Conservation (phyloP, 2,113 vertebrate genomes). For the Elanoides forficatus region DNA sequence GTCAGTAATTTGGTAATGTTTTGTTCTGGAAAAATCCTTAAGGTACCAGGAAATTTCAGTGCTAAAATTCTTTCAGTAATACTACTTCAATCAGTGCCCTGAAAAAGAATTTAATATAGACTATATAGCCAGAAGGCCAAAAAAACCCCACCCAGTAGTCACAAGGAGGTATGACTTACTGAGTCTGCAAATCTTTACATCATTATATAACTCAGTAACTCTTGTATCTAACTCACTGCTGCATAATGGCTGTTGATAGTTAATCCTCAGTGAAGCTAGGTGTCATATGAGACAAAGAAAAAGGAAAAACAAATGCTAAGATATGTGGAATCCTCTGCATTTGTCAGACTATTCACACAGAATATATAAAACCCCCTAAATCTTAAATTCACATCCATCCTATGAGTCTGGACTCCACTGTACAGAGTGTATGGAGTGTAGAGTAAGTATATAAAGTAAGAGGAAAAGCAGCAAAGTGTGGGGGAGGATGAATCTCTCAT, state of each 20-base stretch:
- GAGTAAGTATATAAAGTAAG: background rate
- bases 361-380: background rate
- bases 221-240: background rate
- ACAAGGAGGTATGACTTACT: background rate
- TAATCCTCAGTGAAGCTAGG: background rate
- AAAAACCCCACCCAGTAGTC: background rate
- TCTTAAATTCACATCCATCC: background rate
- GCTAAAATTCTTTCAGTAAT: background rate
- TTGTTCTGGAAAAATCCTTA: background rate
- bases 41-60: background rate
- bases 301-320: background rate
- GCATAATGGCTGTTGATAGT: background rate
- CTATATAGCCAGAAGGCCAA: background rate
- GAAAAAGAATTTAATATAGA: background rate
- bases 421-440: background rate
- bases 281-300: background rate
- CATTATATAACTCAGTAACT: background rate
- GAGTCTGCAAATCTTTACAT: background rate
- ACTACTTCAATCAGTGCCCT: background rate
- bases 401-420: background rate
- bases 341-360: background rate
- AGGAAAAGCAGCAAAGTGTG: background rate
- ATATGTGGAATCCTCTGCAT: background rate
- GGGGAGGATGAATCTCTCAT: background rate
- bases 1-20: background rate